Evolutionary conservation across 1,140 invertebrate genomes (phyloP).

Genomic region (Cecropterus lyciades): DNA sequence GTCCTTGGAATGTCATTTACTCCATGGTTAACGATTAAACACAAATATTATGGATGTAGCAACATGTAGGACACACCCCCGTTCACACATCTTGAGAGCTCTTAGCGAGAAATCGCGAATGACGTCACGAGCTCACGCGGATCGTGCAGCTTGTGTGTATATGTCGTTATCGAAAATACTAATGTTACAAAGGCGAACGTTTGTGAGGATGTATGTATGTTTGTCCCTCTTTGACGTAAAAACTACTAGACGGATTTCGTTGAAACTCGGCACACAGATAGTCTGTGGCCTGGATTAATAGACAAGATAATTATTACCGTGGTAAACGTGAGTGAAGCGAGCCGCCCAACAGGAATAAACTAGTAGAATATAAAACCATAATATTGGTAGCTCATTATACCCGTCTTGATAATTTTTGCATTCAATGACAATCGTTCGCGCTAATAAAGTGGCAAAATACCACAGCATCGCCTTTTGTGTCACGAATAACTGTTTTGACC

Average conservation of each 20-base stretch:
- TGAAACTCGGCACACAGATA: too few species aligned
- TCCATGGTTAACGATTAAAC: background rate
- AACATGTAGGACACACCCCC: constrained; percentile 12
- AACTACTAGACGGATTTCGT: too few species aligned
- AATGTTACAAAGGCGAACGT: too few species aligned
- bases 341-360: too few species aligned
- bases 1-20: too few species aligned
- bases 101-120: background rate
- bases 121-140: constrained; percentile 6
- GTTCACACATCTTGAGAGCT: background rate
- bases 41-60: background rate
- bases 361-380: constrained; percentile 10
- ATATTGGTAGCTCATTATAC: constrained; percentile 27
- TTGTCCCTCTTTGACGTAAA: too few species aligned
- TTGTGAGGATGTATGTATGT: too few species aligned
- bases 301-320: too few species aligned
- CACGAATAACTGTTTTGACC: constrained; percentile 32
- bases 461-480: constrained; percentile 12
- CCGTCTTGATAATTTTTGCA: constrained; percentile 29
- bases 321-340: too few species aligned
- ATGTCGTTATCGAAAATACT: constrained; percentile 2
- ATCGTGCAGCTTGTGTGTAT: constrained; percentile 15
- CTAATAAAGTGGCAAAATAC: constrained; percentile 29
- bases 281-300: too few species aligned
- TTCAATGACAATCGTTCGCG: constrained; percentile 31